Evolutionary conservation across 2,888 invertebrate species (phyloP), one percentile per base, ranked within the genome.

Genomic region (Nymphalis urticae): DNA sequence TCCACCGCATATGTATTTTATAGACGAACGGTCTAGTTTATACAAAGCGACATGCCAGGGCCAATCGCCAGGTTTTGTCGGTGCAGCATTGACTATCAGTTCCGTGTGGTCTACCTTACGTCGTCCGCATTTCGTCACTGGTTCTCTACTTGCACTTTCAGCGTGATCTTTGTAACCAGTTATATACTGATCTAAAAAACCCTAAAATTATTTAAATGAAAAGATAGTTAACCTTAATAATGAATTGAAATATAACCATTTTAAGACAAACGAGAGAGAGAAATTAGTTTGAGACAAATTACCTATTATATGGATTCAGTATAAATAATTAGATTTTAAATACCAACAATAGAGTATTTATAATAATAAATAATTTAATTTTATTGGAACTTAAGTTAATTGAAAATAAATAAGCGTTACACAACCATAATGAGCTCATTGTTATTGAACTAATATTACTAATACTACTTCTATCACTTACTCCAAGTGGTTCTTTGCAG

Each of bases 21-120:
- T 75, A 2, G 68, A 72, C 0, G 74, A 61, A n/a, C 75, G 74
- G 13, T 80, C 77, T 1, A 82, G 65, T 56, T 77, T 80, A 53
- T 83, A 85, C n/a, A 89, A 62, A 0, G 88, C 89, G 0, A 78
- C 84, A 74, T 89, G 89, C 89, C 89, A 89, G 0, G 89, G 89
- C 87, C 87, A 89, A 64, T 89, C 87, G 6, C 88, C 87, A 8
- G 85, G 79, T 42, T 83, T 82, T 0, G 86, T 83, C 0, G 78
- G 73, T 19, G 74, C 71, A 0, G 87, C 89, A 53, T 80, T 80
- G 0, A 85, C 85, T 56, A 88, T 86, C 5, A 88, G 75, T 54
- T 80, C 83, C 0, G 83, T 83, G 42, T 83, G 81, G 0, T 72
- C 65, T 0, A 86, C 76, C 64, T 83, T 78, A 0, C 82, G 79